Conservation (phyloP, 2,797 vertebrate genomes). For the Galago senegalensis region DNA sequence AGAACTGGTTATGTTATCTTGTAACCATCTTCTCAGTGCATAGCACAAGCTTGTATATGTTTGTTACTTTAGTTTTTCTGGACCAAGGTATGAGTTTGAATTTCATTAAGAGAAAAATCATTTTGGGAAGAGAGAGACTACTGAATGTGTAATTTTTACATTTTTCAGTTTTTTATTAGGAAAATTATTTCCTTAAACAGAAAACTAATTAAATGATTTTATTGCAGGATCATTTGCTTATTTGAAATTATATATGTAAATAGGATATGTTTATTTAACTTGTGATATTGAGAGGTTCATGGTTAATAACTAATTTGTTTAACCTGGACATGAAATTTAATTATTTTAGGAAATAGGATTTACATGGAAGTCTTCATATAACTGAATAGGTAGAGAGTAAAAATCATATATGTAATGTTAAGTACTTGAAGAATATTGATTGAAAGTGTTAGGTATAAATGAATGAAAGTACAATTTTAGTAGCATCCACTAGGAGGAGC, state of each 20-base stretch:
- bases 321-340: neutral
- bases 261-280: neutral
- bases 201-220: neutral
- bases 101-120: constrained; percentile 62
- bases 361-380: constrained; percentile 19
- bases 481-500: constrained; percentile 87
- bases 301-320: constrained; percentile 37
- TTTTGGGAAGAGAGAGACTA: neutral
- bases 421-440: constrained; percentile 42
- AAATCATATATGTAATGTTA: neutral
- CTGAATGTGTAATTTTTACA: constrained; percentile 11
- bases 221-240: constrained; percentile 40
- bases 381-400: constrained; percentile 32
- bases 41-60: constrained; percentile 76
- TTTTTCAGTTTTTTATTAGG: neutral
- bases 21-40: constrained; percentile 76
- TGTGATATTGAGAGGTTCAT: neutral
- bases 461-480: constrained; percentile 77
- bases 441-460: neutral
- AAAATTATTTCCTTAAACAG: constrained; percentile 57
- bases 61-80: constrained; percentile 79
- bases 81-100: constrained; percentile 19
- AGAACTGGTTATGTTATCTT: constrained; percentile 80
- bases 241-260: neutral
- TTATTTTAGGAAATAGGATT: neutral